These are phyloP conservation scores for Synanthedon tipuliformis DNA, from an alignment of 2,888 invertebrate species.

Conservation along the genomic window DNA sequence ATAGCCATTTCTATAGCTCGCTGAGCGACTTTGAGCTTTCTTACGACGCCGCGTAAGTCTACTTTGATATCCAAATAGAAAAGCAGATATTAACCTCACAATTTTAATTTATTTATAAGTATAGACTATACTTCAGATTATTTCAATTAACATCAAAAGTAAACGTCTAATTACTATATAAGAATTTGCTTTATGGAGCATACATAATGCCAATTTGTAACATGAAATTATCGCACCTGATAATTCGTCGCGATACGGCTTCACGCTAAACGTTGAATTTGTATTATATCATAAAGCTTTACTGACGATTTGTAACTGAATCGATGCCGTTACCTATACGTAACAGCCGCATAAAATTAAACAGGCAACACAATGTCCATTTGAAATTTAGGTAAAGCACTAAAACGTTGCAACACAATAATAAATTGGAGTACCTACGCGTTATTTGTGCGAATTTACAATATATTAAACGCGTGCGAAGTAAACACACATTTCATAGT, in stretches of 20 bases:
- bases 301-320: no score
- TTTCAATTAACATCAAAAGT: background rate
- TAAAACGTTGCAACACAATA: background rate
- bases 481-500: conserved; percentile 28
- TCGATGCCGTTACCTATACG: no score
- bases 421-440: conserved; percentile 10
- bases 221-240: background rate
- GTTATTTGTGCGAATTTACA: conserved; percentile 18
- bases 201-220: background rate
- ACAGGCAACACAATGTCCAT: background rate
- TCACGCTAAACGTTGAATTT: background rate
- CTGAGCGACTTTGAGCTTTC: no score
- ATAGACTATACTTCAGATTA: no score
- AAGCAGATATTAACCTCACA: no score
- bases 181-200: background rate
- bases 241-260: background rate
- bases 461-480: conserved; percentile 11
- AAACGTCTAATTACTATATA: background rate
- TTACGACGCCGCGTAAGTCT: no score
- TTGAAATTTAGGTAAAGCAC: background rate
- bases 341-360: background rate
- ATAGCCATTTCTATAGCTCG: no score
- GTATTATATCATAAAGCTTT: no score
- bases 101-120: no score
- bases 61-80: no score